Conservation (phyloP, 2,888 invertebrate species). For the Andricus quercusramuli region DNA sequence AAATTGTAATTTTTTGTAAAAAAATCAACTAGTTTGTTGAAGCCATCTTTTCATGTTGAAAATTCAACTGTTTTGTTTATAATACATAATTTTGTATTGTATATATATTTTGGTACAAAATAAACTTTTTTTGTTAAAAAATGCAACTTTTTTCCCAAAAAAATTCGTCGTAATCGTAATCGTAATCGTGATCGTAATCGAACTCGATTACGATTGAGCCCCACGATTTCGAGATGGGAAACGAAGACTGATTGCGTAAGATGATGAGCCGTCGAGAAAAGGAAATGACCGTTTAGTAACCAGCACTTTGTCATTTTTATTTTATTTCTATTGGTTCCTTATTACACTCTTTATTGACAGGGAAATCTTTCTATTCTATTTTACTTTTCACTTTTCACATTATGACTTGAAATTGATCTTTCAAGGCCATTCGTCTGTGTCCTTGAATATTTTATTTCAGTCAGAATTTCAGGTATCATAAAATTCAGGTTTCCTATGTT, state of each 20-base stretch:
- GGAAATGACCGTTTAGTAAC: conserved; percentile 36
- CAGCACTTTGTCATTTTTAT: conserved; percentile 9
- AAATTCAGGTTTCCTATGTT: conserved; percentile 20
- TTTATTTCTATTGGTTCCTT: conserved; percentile 5
- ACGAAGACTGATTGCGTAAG: conserved; percentile 28
- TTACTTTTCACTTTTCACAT: not conserved
- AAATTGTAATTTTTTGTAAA: too few species aligned
- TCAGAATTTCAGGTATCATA: conserved; percentile 26
- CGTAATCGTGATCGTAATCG: too few species aligned
- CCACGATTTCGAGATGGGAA: conserved; percentile 31
- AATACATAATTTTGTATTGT: too few species aligned
- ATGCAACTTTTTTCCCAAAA: too few species aligned
- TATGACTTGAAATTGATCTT: not conserved
- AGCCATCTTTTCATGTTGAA: too few species aligned
- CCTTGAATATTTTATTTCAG: conserved; percentile 10
- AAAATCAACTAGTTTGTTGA: too few species aligned
- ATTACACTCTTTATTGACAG: not conserved
- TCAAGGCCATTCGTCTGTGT: not conserved
- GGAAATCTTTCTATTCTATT: not conserved
- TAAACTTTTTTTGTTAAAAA: too few species aligned
- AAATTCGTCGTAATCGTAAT: too few species aligned
- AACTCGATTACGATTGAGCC: conserved; percentile 4
- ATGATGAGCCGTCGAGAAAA: conserved; percentile 15
- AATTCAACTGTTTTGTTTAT: too few species aligned
- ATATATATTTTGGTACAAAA: too few species aligned